A percentile compares a stretch with the other conserved stretches of the same genome.
Evolutionary conservation across 2,113 vertebrate genomes (phyloP).

Genomic region (Pelmatolapia mariae): DNA sequence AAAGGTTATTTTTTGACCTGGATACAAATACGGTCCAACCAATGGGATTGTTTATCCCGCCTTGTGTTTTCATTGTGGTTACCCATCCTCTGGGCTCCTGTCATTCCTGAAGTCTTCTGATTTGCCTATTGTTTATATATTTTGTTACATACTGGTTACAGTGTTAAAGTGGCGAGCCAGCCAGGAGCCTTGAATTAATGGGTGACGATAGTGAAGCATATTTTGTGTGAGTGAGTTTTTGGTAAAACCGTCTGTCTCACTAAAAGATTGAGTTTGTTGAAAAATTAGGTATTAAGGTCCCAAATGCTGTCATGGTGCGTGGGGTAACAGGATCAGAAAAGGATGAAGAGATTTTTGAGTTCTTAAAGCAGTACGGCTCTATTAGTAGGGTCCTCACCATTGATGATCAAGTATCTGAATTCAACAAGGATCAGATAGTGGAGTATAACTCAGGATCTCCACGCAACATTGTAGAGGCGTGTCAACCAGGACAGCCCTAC

Average conservation of each 20-base stretch:
- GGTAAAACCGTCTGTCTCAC: rapidly evolving
- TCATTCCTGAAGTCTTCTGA: too few relatives aligned
- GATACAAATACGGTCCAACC: too few relatives aligned
- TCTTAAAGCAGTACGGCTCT: rapidly evolving
- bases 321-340: not conserved
- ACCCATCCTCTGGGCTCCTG: not conserved
- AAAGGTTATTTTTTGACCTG: too few relatives aligned
- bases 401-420: not conserved
- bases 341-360: not conserved
- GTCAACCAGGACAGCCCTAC: too few relatives aligned
- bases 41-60: too few relatives aligned
- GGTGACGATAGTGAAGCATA: not conserved
- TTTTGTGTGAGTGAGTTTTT: rapidly evolving
- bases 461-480: too few relatives aligned
- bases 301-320: not conserved
- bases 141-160: not conserved
- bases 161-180: not conserved
- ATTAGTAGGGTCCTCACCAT: not conserved
- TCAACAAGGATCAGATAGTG: not conserved
- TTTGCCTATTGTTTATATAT: not conserved
- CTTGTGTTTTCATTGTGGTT: too few relatives aligned
- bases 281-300: not conserved
- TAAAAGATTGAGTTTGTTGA: not conserved
- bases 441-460: not conserved
- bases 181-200: not conserved